phyloP scores from a whole-genome alignment of 2,113 vertebrate species.

The Eira barbara region DNA sequence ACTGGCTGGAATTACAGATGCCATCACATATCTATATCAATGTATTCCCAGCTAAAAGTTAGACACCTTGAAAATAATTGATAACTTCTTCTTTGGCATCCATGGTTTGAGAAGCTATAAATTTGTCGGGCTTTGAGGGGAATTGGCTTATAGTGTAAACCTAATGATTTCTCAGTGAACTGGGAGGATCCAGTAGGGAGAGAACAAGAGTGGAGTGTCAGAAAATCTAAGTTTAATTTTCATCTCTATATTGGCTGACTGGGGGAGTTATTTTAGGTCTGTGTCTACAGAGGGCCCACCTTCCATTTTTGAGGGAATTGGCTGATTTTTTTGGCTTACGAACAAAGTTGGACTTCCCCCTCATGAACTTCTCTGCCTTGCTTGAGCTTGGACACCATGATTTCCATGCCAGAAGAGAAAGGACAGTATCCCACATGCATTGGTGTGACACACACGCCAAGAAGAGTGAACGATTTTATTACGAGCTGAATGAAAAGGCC shows the following conservation, averaged over 20 bases:
- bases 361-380: neutral
- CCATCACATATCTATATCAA: slow-evolving; percentile 57
- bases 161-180: slow-evolving; percentile 76
- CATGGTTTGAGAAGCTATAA: slow-evolving; percentile 75
- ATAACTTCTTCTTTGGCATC: slow-evolving; percentile 67
- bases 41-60: slow-evolving; percentile 63
- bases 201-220: slow-evolving; percentile 65
- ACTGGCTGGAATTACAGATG: slow-evolving; percentile 62
- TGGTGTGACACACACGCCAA: neutral
- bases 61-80: slow-evolving; percentile 77
- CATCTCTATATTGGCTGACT: slow-evolving; percentile 43
- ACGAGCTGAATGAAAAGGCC: neutral
- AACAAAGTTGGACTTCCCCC: neutral
- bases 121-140: slow-evolving; percentile 74
- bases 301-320: neutral
- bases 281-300: neutral
- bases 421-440: neutral
- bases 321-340: neutral
- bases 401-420: neutral
- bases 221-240: slow-evolving; percentile 71
- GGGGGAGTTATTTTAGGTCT: slow-evolving; percentile 12
- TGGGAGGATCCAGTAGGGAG: slow-evolving; percentile 55
- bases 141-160: slow-evolving; percentile 72
- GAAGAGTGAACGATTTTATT: neutral
- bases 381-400: neutral